A percentile compares a stretch with the other conserved stretches of the same genome.
phyloP scores from a whole-genome alignment of 2,888 invertebrate species.

The Pammene aurita region DNA sequence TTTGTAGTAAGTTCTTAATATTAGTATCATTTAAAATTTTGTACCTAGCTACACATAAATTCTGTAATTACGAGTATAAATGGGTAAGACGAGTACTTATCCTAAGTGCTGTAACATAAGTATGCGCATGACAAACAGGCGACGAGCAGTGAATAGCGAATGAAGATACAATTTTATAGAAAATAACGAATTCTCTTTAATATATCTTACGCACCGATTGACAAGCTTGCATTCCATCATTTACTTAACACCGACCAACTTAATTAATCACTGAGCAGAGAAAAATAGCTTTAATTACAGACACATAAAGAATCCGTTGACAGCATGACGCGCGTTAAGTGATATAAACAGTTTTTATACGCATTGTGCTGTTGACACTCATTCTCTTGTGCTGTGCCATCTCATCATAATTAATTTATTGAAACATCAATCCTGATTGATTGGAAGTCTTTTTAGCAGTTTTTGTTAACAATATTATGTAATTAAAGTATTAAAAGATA shows the following conservation, averaged over 20 bases:
- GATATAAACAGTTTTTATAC: conserved; percentile 34
- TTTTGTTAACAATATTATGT: conserved; percentile 9
- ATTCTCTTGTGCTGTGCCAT: conserved; percentile 30
- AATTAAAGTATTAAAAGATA: conserved; percentile 10
- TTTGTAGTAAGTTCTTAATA: too few relatives aligned
- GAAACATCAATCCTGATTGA: conserved; percentile 20
- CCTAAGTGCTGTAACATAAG: too few relatives aligned
- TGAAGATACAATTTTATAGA: conserved; percentile 9
- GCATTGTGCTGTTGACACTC: conserved; percentile 40
- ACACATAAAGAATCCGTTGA: conserved; percentile 16
- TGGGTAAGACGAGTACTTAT: neutral
- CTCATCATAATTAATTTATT: conserved; percentile 38
- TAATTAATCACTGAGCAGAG: conserved; percentile 3
- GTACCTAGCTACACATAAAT: too few relatives aligned
- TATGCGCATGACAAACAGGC: conserved; percentile 7
- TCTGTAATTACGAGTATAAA: too few relatives aligned
- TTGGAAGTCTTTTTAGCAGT: neutral
- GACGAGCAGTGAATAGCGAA: neutral
- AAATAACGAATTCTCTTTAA: neutral
- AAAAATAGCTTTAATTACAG: conserved; percentile 11
- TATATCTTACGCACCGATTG: conserved; percentile 25
- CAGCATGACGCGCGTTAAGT: conserved; percentile 15
- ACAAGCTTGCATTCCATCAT: conserved; percentile 26
- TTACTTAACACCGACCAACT: conserved; percentile 12
- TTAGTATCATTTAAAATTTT: too few relatives aligned